phyloP scores from a whole-genome alignment of 2,113 vertebrate species.

The Cercopithecus mona region DNA sequence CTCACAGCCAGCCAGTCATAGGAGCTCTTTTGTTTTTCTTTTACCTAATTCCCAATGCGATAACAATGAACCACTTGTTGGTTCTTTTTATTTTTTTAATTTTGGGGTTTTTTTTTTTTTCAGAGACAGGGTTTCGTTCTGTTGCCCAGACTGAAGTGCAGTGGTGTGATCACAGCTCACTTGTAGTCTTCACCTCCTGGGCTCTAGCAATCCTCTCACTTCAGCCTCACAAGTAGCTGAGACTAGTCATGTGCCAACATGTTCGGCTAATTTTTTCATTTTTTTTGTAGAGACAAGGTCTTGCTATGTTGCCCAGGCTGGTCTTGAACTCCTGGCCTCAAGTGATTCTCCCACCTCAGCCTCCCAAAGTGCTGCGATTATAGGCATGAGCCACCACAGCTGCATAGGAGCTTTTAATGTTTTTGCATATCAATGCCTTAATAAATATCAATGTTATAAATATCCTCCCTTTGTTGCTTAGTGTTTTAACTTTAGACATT shows the following conservation, averaged over 20 bases:
- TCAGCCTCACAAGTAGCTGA: too few species aligned
- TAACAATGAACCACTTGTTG: too few species aligned
- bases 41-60: too few species aligned
- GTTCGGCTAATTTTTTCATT: neutral
- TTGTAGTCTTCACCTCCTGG: too few species aligned
- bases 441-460: neutral
- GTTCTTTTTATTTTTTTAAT: too few species aligned
- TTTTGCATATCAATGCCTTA: neutral
- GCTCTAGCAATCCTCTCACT: too few species aligned
- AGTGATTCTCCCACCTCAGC: neutral
- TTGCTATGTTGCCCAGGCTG: neutral
- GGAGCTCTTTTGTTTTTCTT: neutral
- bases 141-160: too few species aligned
- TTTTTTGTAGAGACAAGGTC: neutral
- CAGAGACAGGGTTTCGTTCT: too few species aligned
- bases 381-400: neutral
- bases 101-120: too few species aligned
- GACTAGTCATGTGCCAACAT: too few species aligned
- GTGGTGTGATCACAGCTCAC: too few species aligned
- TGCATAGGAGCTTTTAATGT: neutral
- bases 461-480: neutral
- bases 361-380: neutral
- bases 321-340: neutral
- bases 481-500: constrained; percentile 10
- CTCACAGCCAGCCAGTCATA: neutral